Evolutionary conservation across 2,888 invertebrate genomes (phyloP).

Genomic region (Gortyna flavago): DNA sequence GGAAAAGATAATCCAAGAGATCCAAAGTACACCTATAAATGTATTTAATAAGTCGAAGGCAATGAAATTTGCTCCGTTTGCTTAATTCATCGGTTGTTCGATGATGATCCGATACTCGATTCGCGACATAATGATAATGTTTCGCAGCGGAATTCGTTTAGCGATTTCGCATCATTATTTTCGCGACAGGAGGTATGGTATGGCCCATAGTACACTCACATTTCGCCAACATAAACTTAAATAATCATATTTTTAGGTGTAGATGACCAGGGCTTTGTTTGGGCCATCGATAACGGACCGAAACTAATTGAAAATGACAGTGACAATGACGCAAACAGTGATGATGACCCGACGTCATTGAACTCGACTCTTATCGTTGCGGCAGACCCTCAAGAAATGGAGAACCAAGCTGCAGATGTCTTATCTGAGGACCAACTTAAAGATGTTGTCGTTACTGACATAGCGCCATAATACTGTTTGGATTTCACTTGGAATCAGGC

Average conservation of each 20-base stretch:
- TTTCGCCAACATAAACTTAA: background rate
- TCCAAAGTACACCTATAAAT: background rate
- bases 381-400: background rate
- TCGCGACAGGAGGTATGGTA: background rate
- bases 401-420: background rate
- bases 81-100: background rate
- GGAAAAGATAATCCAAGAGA: background rate
- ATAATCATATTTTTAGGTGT: background rate
- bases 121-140: background rate
- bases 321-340: background rate
- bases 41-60: background rate
- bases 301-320: background rate
- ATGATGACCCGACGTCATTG: background rate
- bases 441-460: background rate
- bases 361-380: background rate
- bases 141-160: background rate
- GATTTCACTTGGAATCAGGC: background rate
- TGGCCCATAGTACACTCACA: background rate
- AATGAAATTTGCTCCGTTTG: background rate
- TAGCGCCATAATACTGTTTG: conserved; percentile 1
- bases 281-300: background rate
- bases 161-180: background rate
- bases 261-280: background rate
- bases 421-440: background rate
- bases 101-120: background rate